Percentiles rank a stretch among this genome's conserved stretches.
phyloP scores from a whole-genome alignment of 2,888 invertebrate genomes.

The Heliconius ismenius region DNA sequence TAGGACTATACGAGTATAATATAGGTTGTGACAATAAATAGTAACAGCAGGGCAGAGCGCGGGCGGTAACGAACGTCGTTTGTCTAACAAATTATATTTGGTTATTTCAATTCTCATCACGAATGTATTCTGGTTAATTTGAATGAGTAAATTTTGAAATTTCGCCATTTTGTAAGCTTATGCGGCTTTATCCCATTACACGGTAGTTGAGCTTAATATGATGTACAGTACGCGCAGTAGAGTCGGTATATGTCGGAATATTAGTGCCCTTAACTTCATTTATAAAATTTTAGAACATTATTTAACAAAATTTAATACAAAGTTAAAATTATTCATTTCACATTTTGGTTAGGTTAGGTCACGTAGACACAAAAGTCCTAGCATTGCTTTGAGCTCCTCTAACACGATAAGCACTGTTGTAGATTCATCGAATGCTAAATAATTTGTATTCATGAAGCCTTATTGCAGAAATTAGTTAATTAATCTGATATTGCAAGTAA shows the following conservation, averaged over 20 bases:
- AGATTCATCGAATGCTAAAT: neutral
- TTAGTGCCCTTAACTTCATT: neutral
- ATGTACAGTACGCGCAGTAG: neutral
- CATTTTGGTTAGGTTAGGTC: too few relatives aligned
- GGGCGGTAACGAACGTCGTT: neutral
- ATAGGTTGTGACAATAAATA: neutral
- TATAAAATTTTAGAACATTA: neutral
- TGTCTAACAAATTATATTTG: slow-evolving; percentile 27
- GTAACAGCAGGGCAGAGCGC: neutral
- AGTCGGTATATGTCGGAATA: neutral
- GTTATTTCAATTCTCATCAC: slow-evolving; percentile 33
- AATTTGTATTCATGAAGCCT: neutral
- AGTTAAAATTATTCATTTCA: neutral
- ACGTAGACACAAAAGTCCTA: too few relatives aligned
- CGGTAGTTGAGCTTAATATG: slow-evolving; percentile 32
- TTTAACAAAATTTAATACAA: neutral
- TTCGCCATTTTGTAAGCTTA: slow-evolving; percentile 30
- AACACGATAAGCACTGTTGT: neutral
- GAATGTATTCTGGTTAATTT: slow-evolving; percentile 34
- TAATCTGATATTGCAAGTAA: neutral
- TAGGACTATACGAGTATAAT: too few relatives aligned
- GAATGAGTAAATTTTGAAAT: slow-evolving; percentile 35
- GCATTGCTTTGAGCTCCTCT: neutral
- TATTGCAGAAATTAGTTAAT: neutral
- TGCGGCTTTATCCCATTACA: slow-evolving; percentile 29